Conservation (phyloP, 2,888 invertebrate genomes). For the Nomada hirtipes region DNA sequence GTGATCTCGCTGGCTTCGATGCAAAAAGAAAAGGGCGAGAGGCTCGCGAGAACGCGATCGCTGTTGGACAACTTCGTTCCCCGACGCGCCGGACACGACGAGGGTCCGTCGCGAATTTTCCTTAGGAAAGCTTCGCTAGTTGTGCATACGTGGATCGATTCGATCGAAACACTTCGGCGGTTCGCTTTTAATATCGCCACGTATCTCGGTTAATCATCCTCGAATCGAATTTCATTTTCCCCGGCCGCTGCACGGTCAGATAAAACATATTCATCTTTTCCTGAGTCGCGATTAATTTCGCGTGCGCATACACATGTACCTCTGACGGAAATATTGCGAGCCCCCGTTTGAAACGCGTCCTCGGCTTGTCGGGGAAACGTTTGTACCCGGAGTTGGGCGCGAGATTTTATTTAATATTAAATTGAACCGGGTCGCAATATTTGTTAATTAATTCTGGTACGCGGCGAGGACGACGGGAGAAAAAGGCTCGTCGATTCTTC, state of each 20-base stretch:
- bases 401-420: conserved; percentile 35
- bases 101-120: not conserved
- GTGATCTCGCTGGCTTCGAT: conserved; percentile 30
- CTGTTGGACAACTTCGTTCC: conserved; percentile 31
- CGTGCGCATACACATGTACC: too few relatives aligned
- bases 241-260: not conserved
- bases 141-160: too few relatives aligned
- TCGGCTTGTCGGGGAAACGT: not conserved
- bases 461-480: not conserved
- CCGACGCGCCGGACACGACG: conserved; percentile 13
- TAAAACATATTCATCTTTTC: conserved; percentile 4
- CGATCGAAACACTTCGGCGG: too few relatives aligned
- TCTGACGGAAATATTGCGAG: not conserved
- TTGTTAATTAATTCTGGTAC: conserved; percentile 39
- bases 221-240: not conserved
- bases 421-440: conserved; percentile 11
- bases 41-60: conserved; percentile 6
- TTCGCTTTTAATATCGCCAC: too few relatives aligned
- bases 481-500: conserved; percentile 27
- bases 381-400: not conserved
- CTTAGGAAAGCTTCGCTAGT: not conserved
- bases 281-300: conserved; percentile 25
- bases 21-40: conserved; percentile 28
- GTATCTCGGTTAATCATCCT: not conserved
- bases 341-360: not conserved